Evolutionary conservation across 1,140 invertebrate species (phyloP).

Genomic region (Drosophila orena): DNA sequence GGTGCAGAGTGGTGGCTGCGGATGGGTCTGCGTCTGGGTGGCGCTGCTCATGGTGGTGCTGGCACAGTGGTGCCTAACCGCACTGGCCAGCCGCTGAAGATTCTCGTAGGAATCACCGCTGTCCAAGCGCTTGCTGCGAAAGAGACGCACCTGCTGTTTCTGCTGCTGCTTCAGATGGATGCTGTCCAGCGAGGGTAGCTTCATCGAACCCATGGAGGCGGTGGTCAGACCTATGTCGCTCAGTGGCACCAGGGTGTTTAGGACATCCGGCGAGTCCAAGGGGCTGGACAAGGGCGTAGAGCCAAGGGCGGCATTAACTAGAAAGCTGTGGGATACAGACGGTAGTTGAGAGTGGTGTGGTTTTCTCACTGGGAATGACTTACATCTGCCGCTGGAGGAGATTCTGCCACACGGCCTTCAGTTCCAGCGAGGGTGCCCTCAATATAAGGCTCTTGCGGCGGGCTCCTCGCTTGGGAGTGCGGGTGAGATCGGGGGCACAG

Average conservation of each 20-base stretch:
- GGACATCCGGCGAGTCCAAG: conserved; percentile 87
- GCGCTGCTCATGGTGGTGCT: conserved; percentile 44
- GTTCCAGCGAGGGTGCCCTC: conserved; percentile 91
- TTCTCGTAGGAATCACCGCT: conserved; percentile 82
- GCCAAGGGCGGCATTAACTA: conserved; percentile 86
- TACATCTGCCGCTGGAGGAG: conserved; percentile 94
- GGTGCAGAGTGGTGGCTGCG: conserved; percentile 78
- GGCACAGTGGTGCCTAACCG: conserved; percentile 49
- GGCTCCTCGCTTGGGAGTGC: conserved; percentile 87
- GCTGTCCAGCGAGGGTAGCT: conserved; percentile 83
- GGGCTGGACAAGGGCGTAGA: conserved; percentile 88
- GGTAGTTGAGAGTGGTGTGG: background rate
- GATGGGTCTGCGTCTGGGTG: conserved; percentile 45
- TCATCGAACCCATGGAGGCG: conserved; percentile 82
- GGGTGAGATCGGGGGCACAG: conserved; percentile 87
- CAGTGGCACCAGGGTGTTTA: conserved; percentile 79
- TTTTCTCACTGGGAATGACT: conserved; percentile 66
- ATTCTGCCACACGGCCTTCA: conserved; percentile 95
- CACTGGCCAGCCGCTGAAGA: conserved; percentile 78
- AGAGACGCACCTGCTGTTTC: conserved; percentile 81
- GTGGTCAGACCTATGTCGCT: conserved; percentile 82
- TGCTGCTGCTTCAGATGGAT: conserved; percentile 81
- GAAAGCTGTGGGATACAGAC: conserved; percentile 85
- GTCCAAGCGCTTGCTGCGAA: conserved; percentile 79
- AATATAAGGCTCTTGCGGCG: conserved; percentile 89